Conservation (phyloP, 1,140 invertebrate genomes). For the Vollenhovia emeryi region DNA sequence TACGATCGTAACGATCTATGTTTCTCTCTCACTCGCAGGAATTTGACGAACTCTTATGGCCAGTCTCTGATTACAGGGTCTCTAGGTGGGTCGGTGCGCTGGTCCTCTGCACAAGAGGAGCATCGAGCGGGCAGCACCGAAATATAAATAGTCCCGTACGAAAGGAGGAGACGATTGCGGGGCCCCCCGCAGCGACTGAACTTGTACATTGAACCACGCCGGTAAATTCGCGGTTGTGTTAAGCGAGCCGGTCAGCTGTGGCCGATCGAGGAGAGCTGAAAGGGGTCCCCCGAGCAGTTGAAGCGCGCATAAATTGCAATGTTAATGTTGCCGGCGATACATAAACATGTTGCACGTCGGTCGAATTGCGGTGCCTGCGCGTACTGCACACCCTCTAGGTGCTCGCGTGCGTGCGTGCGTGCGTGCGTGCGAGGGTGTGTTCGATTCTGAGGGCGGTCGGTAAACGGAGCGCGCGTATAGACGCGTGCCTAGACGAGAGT, state of each 20-base stretch:
- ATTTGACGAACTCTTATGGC: no score
- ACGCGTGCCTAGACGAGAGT: slow-evolving; percentile 61
- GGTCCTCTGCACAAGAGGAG: slow-evolving; percentile 5
- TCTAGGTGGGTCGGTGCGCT: no score
- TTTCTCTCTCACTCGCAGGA: no score
- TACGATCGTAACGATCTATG: no score
- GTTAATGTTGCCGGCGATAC: slow-evolving; percentile 82
- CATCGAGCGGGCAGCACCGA: slow-evolving; percentile 38
- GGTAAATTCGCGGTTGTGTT: slow-evolving; percentile 80
- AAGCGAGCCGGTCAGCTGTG: slow-evolving; percentile 66
- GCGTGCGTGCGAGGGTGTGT: neutral
- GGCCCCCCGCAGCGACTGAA: slow-evolving; percentile 70
- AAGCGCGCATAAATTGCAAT: slow-evolving; percentile 82
- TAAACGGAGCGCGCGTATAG: neutral
- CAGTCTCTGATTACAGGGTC: no score
- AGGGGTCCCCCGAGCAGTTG: slow-evolving; percentile 71
- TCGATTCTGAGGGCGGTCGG: slow-evolving; percentile 23
- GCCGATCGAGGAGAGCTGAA: slow-evolving; percentile 30
- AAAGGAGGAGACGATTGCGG: slow-evolving; percentile 51
- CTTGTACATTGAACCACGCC: slow-evolving; percentile 74
- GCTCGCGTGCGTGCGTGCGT: slow-evolving; percentile 57
- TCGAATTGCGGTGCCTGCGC: slow-evolving; percentile 77
- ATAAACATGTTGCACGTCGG: slow-evolving; percentile 83
- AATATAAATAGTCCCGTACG: slow-evolving; percentile 71
- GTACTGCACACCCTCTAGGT: slow-evolving; percentile 70